Evolutionary conservation across 1,140 invertebrate genomes (phyloP).

Genomic region (Drosophila kurseongensis): DNA sequence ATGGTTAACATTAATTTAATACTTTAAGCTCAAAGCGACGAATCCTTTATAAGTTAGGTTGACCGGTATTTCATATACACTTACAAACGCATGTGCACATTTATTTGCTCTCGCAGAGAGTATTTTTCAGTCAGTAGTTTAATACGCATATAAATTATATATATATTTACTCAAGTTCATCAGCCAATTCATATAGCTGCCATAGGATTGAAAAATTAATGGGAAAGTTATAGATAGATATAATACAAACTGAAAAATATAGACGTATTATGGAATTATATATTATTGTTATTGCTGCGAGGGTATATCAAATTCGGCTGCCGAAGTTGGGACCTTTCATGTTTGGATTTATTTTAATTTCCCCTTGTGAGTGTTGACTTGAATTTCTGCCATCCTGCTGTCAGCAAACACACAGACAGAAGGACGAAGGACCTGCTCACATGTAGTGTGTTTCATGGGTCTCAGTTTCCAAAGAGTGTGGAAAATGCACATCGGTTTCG

Average conservation of each 20-base stretch:
- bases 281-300: too few species aligned
- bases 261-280: too few species aligned
- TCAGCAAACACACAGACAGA: slow-evolving; percentile 8
- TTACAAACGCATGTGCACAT: slow-evolving; percentile 5
- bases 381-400: slow-evolving; percentile 37
- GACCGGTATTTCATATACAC: neutral
- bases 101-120: neutral
- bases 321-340: too few species aligned
- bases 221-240: too few species aligned
- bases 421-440: slow-evolving; percentile 10
- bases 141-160: too few species aligned
- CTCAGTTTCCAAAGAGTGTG: slow-evolving; percentile 43
- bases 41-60: neutral
- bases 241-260: too few species aligned
- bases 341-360: slow-evolving; percentile 55
- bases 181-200: too few species aligned
- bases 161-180: too few species aligned
- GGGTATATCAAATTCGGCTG: too few species aligned
- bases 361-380: slow-evolving; percentile 50
- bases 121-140: too few species aligned
- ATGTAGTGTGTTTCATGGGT: slow-evolving; percentile 24
- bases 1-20: too few species aligned
- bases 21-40: neutral
- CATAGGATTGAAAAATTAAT: too few species aligned
- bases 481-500: slow-evolving; percentile 42